Evolutionary conservation across 2,888 invertebrate genomes (phyloP), one percentile per base, ranked within the genome.

Genomic region (Calameuta filiformis): DNA sequence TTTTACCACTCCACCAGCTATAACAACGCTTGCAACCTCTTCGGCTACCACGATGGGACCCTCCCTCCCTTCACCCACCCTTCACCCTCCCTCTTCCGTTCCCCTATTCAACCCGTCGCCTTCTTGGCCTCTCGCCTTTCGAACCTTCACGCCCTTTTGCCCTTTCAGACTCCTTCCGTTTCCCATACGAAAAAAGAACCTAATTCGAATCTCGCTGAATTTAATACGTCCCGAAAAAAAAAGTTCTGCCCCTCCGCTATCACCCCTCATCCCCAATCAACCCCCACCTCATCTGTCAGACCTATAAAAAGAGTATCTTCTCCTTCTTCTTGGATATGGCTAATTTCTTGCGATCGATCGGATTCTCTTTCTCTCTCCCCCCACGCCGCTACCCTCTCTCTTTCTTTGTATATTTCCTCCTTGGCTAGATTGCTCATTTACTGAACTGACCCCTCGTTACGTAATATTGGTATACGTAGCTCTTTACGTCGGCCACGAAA

Each of bases 1-100:
- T 75, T 12, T 71, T 75, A 31, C 75, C 77, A 77, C 68, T 56
- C 69, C 75, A 68, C 77, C 69, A 73, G 34, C 77, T 74, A 77
- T 56, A 56, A 56, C 56, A 15, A 56, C 56, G 56, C 56, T 56
- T 23, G 56, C 56, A 56, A 56, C 56, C 56, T 56, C 56, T 56
- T 56, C 56, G 56, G 23, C 56, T 56, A 56, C 56, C 56, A 56
- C 23, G 15, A 23, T 23, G 23, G 56, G 23, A 23, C 56, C 56
- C 56, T 56, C 56, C 40, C 40, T 33, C 6, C 6, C 40, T 35
- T 3, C 35, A 11, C 35, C 35, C 37, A 3, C 3, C 37, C 37
- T 6, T 4, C 35, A 11, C 35, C 35, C 35, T 2, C 12, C 37
- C 37, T 35, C 35, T 35, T 35, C 35, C 35, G 3, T 12, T 35